phyloP scores from a whole-genome alignment of 2,797 vertebrate genomes.

The Peromyscus attwateri region DNA sequence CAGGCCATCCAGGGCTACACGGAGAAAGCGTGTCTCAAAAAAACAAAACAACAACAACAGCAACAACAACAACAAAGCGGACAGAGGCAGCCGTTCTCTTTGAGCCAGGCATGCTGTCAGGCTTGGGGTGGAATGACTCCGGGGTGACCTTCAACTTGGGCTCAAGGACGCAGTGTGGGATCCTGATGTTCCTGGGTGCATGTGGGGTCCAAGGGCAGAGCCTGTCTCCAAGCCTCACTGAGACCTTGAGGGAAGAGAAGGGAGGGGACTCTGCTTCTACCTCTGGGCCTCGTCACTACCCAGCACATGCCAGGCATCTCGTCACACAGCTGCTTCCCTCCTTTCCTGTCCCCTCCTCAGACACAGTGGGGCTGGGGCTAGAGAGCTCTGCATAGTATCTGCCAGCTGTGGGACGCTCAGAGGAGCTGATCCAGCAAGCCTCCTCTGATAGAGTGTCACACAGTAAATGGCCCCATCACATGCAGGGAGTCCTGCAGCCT shows the following conservation, averaged over 20 bases:
- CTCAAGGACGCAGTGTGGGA: background rate
- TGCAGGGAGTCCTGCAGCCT: too few relatives aligned
- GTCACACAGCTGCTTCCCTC: accelerated
- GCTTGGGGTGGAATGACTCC: background rate
- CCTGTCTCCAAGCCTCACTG: background rate
- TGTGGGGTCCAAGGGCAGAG: background rate
- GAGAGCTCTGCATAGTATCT: too few relatives aligned
- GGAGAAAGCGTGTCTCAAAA: background rate
- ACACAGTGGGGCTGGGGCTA: background rate
- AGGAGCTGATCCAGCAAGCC: background rate
- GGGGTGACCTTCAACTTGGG: conserved; percentile 26
- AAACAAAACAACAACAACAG: background rate
- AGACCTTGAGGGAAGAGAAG: background rate
- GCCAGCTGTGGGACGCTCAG: accelerated
- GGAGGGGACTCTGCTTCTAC: background rate
- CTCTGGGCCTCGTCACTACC: too few relatives aligned
- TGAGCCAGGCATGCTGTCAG: background rate
- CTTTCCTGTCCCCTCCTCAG: background rate
- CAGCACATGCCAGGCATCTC: accelerated
- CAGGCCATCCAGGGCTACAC: background rate
- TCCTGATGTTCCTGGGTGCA: background rate
- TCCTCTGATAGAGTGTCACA: too few relatives aligned
- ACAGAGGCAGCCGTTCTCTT: background rate
- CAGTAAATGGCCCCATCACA: too few relatives aligned
- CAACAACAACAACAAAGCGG: background rate